Conservation (phyloP, 1,140 invertebrate genomes). For the Oncopeltus fasciatus region DNA sequence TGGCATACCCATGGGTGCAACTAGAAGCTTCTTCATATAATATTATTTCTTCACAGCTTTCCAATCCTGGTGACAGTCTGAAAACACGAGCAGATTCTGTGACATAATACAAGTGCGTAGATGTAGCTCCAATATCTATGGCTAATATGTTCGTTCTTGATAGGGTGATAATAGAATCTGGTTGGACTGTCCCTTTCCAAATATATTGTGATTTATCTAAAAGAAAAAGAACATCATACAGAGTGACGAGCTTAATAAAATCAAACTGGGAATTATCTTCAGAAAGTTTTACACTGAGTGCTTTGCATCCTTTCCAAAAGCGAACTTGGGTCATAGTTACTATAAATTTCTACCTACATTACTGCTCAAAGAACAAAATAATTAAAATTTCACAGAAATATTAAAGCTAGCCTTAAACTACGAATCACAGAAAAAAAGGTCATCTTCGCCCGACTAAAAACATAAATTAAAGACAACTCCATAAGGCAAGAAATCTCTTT, state of each 20-base stretch:
- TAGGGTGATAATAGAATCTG: constrained; percentile 23
- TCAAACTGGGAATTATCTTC: neutral
- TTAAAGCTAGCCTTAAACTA: too few species aligned
- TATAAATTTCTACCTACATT: too few species aligned
- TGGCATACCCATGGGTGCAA: constrained; percentile 46
- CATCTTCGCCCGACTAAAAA: too few species aligned
- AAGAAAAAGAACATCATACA: neutral
- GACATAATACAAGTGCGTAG: constrained; percentile 42
- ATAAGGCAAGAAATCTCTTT: too few species aligned
- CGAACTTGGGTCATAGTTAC: neutral
- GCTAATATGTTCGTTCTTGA: constrained; percentile 32
- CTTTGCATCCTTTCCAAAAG: neutral
- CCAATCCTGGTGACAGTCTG: constrained; percentile 38
- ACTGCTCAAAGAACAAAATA: too few species aligned
- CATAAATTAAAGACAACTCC: too few species aligned
- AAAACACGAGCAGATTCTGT: constrained; percentile 43
- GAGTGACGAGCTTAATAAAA: neutral
- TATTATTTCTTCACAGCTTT: constrained; percentile 40
- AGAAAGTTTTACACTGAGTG: neutral
- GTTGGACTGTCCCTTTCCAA: neutral
- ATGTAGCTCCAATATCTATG: constrained; percentile 44
- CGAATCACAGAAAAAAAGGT: too few species aligned
- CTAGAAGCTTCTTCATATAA: constrained; percentile 45
- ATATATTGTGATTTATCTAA: neutral
- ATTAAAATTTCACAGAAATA: too few species aligned